Base-by-base conservation (phyloP, 1,140 invertebrate species). In the Hyphantria cunea region DNA sequence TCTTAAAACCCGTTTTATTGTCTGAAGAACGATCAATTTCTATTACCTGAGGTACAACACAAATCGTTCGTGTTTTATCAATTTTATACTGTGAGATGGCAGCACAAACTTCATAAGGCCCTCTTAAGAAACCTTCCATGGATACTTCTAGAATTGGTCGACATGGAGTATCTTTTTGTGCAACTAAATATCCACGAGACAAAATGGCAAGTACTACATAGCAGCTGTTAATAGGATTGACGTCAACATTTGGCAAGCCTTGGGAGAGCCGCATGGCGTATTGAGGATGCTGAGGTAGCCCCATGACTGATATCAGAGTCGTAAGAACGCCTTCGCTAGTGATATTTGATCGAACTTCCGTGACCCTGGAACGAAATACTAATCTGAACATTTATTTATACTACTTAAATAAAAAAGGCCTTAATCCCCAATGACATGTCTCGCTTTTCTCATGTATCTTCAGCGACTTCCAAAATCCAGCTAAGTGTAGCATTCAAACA, bases 11-110 rank as follows among this genome's bases (percentile, higher is more conserved):
- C 6, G 88, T 83, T 66, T 87, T 84, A 68, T 88, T 86, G 69
- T 90, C 85, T 34, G 84, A 71, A 14, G 83, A 76, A 3, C 77
- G 80, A 6, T 77, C 55, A 11, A 76, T 67, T 59, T 91, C 90
- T 12, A 91, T 70, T 44, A 91, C 77, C 59, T 92, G 92, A 8
- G 92, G 92, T 0, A 91, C 89, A 3, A 93, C 82, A 72, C 93
- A 93, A 47, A 91, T 91, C 6, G 91, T 86, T 62, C 82, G 86
- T 9, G 78, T 78, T 59, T 85, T 87, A 50, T 85, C 81, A 13
- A 71, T 61, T 68, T 91, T 89, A 12, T 79, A 86, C 55, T 91
- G 89, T 0, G 91, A 88, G 34, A 92, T 66, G 11, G 86, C 86
- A 0, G 90, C 91, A 48, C 91, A 92, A 5, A 92, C 88, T 74